These are phyloP conservation scores for Cryptoleucopteryx plumbea DNA, from an alignment of 2,113 vertebrate species.

Conservation along the genomic window DNA sequence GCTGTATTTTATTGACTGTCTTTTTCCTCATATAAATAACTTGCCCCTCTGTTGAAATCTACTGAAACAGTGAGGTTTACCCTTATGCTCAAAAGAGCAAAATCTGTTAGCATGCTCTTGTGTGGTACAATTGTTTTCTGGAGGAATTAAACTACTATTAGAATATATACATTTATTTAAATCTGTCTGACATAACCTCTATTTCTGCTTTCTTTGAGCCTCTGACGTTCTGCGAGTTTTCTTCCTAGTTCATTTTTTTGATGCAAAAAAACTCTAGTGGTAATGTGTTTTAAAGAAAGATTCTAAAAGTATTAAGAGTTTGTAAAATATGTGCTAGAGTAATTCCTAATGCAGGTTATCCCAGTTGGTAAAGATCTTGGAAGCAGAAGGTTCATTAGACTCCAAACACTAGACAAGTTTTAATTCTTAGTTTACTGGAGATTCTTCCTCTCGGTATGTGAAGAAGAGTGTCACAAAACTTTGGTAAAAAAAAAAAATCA, in stretches of 20 bases:
- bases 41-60: background rate
- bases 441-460: background rate
- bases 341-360: background rate
- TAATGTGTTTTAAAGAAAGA: background rate
- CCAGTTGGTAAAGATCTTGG: background rate
- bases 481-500: background rate
- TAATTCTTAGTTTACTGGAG: background rate
- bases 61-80: background rate
- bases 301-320: background rate
- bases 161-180: background rate
- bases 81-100: background rate
- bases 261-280: background rate
- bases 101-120: background rate
- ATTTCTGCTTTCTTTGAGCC: background rate
- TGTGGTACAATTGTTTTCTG: background rate
- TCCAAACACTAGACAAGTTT: background rate
- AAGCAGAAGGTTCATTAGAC: background rate
- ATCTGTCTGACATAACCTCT: background rate
- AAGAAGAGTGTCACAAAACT: background rate
- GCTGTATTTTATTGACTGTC: background rate
- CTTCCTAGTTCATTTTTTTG: background rate
- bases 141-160: background rate
- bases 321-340: background rate
- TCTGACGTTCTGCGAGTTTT: background rate
- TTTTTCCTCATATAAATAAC: conserved; percentile 5